Base-by-base conservation (phyloP, 2,113 vertebrate genomes). In the Miniopterus natalensis region DNA sequence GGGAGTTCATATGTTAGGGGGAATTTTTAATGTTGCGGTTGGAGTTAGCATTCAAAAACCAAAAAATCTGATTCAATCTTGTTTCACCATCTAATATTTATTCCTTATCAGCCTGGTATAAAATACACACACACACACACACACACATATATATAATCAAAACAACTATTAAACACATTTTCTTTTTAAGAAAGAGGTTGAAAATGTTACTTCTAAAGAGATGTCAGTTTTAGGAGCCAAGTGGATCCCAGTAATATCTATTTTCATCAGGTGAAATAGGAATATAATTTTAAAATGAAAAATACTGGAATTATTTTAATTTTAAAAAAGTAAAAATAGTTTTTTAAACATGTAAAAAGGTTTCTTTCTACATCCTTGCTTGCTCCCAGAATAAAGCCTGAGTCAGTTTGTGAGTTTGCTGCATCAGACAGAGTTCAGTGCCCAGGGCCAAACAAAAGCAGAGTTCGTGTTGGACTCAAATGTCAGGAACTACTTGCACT, bases 381-480 rank as follows among this genome's bases (percentile, higher is more conserved):
- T 0, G 0, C 25, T 75, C 77, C 59, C 13, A 40, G 40, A 40
- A 18, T 25, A 9, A 2, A 25, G 2, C n/a, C 2, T 29, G 31
- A 70, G 66, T 45, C 8, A 2, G 8, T 20, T 3, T 18, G 36
- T 13, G 6, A 6, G 11, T n/a, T 12, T 29, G 27, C 27, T 18
- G 3, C 0, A 0, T 10, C 20, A 11, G 5, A 8, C 0, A 0
- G 25, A 5, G 2, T 27, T 9, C 20, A 14, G 17, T 0, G 13
- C 21, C 25, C 27, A 53, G 17, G 21, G 1, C 51, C 13, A 10
- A 18, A 12, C 70, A 40, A 36, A 40, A 23, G 45, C 9, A 51
- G 61, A 10, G 71, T 88, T 88, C 9, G 40, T 59, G 31, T 74
- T 71, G 6, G 12, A 59, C 25, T 21, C 1, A 0, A 12, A 17